Base-by-base conservation (phyloP, 2,113 vertebrate genomes). In the Agapornis roseicollis region DNA sequence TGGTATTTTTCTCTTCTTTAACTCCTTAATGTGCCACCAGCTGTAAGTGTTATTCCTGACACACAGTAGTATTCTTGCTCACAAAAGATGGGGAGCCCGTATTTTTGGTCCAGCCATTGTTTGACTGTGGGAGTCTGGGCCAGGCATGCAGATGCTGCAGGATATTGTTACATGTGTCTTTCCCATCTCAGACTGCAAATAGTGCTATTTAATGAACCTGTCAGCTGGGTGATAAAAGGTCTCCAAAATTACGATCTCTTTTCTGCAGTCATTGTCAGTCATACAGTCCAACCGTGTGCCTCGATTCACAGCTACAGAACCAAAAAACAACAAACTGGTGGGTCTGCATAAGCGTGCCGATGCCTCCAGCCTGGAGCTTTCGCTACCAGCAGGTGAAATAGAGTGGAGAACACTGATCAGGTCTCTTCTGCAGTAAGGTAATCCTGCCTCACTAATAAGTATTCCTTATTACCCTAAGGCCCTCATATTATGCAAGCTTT, bases 371-470 rank as follows among this genome's bases (percentile, higher is more conserved):
- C 46, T 47, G 56, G 17, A 82, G 35, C 25, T 55, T 52, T 55
- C 53, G 41, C 33, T 22, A 24, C 29, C 0, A 4, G 31, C 23
- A 74, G 37, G 24, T 17, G 53, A n/a, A 77, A 56, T 4, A 13
- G 22, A 56, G 7, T 3, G 11, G 10, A 71, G 46, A 60, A 55
- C 29, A 49, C 29, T 1, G 2, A 55, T 24, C 8, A n/a, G 5
- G 10, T 71, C 33, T 60, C 65, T 60, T 64, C 8, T 29, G 29
- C 29, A 80, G 18, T 4, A 31, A 52, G 9, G 11, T 31, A 85
- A 61, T 41, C 22, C 53, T n/a, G 41, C 18, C 31, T 90, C 6
- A 3, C 39, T 60, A 47, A 68, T 0, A 0, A 50, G 56, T 27
- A 74, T 50, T 72, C 13, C 39, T 42, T 25, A 17, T 25, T 35